These are phyloP conservation scores for Trimorus sp. DNA, from an alignment of 2,888 invertebrate genomes.

Conservation along the genomic window DNA sequence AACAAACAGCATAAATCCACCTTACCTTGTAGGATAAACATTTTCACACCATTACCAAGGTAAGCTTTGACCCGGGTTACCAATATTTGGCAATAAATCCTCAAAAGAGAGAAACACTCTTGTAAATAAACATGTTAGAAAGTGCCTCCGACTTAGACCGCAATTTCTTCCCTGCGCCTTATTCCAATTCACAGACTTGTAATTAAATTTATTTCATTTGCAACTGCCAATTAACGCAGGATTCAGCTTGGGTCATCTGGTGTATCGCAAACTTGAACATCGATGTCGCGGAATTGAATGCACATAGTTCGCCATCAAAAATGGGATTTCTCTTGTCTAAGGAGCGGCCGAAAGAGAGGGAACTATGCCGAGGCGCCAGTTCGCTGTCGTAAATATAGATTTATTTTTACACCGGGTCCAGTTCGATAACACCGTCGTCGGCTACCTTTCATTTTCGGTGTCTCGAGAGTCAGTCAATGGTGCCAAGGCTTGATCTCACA, in stretches of 20 bases:
- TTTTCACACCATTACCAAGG: no score
- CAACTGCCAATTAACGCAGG: slow-evolving; percentile 16
- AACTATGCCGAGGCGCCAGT: slow-evolving; percentile 35
- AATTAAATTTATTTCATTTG: slow-evolving; percentile 19
- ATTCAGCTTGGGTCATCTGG: slow-evolving; percentile 18
- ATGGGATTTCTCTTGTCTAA: slow-evolving; percentile 32
- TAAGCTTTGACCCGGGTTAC: no score
- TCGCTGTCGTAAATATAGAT: slow-evolving; percentile 21
- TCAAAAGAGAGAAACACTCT: no score
- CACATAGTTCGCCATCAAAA: slow-evolving; percentile 7
- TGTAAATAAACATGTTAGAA: no score
- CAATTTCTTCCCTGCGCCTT: no score
- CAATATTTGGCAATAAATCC: no score
- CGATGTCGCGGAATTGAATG: neutral
- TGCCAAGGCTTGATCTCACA: slow-evolving; percentile 16
- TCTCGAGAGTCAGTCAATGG: slow-evolving; percentile 49
- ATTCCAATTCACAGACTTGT: neutral
- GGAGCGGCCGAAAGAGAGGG: slow-evolving; percentile 33
- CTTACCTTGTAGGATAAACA: no score
- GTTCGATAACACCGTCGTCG: slow-evolving; percentile 34
- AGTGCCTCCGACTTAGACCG: no score
- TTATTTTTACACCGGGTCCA: slow-evolving; percentile 41
- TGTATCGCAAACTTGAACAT: slow-evolving; percentile 12
- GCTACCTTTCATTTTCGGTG: slow-evolving; percentile 50
- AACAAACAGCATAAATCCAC: no score